Conservation (phyloP, 2,797 vertebrate genomes). For the Hydrolagus colliei region DNA sequence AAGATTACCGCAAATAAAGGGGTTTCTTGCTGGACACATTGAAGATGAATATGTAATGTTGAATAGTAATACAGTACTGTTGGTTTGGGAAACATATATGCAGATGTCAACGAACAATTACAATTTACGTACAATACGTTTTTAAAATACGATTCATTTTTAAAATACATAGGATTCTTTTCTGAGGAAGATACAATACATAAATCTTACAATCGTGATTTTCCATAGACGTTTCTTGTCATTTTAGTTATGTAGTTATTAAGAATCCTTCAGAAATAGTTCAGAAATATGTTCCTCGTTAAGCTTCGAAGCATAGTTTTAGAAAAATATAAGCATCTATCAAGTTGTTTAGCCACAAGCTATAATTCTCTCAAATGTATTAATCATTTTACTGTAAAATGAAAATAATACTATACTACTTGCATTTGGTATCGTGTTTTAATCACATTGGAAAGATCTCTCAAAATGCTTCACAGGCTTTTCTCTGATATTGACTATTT, state of each 20-base stretch:
- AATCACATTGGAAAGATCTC: too few relatives aligned
- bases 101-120: too few relatives aligned
- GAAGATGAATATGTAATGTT: too few relatives aligned
- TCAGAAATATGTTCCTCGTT: neutral
- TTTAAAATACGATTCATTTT: neutral
- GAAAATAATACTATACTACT: too few relatives aligned
- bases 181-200: neutral
- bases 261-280: neutral
- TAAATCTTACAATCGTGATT: neutral
- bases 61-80: too few relatives aligned
- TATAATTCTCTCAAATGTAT: neutral
- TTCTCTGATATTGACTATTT: too few relatives aligned
- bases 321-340: neutral
- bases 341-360: neutral
- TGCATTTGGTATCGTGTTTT: too few relatives aligned
- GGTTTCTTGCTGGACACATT: too few relatives aligned
- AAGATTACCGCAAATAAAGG: too few relatives aligned
- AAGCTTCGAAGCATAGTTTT: neutral
- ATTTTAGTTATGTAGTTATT: neutral
- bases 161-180: neutral
- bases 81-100: too few relatives aligned
- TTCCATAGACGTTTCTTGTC: neutral
- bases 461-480: too few relatives aligned
- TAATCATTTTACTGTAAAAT: neutral
- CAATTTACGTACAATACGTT: too few relatives aligned